phyloP scores from a whole-genome alignment of 2,113 vertebrate genomes.

The Odobenus rosmarus region DNA sequence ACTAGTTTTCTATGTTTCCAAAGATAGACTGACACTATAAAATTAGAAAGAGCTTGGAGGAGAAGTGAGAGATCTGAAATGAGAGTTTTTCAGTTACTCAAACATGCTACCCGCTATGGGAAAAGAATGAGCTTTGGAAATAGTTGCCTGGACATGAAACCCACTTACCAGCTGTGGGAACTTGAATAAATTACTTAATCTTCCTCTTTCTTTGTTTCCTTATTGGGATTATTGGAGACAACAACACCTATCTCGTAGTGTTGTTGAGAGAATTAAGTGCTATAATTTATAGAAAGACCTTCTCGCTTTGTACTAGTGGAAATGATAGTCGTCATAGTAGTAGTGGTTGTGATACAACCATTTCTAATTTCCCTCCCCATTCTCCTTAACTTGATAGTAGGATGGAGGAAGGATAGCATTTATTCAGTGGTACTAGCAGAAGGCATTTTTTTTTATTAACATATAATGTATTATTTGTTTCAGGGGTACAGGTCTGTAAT shows the following conservation, averaged over 20 bases:
- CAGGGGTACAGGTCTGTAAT: too few relatives aligned
- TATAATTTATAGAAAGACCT: not conserved
- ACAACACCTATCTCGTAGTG: not conserved
- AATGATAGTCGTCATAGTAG: not conserved
- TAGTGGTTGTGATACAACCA: not conserved
- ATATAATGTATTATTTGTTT: too few relatives aligned
- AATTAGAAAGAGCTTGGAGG: not conserved
- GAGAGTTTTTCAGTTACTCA: not conserved
- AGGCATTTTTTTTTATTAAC: not conserved
- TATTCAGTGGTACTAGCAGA: not conserved
- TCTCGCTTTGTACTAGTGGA: not conserved
- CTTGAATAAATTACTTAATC: not conserved
- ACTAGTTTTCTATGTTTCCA: not conserved
- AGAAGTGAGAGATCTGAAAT: not conserved
- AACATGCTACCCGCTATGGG: not conserved
- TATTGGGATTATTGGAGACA: not conserved
- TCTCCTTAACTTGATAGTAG: not conserved
- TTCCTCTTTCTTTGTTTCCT: not conserved
- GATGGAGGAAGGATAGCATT: not conserved
- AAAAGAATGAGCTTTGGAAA: not conserved
- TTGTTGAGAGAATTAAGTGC: not conserved
- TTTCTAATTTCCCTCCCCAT: not conserved
- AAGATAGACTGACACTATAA: not conserved
- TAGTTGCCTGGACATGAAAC: not conserved
- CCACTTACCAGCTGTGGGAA: not conserved